Evolutionary conservation across 2,113 vertebrate species (phyloP).

Genomic region (Platanista minor): DNA sequence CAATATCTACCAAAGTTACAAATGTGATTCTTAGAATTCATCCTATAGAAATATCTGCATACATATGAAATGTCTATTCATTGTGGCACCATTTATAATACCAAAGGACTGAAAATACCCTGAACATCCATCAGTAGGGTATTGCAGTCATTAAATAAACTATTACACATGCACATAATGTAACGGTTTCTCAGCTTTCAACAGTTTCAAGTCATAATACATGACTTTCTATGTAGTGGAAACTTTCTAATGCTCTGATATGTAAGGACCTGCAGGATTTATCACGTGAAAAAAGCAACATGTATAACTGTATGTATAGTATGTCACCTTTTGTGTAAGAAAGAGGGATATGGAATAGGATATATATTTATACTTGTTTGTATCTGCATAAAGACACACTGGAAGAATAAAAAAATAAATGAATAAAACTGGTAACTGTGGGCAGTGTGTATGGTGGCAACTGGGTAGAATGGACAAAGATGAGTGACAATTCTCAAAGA

Average conservation of each 20-base stretch:
- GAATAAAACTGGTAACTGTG: neutral
- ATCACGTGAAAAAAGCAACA: neutral
- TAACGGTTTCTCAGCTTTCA: neutral
- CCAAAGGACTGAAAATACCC: neutral
- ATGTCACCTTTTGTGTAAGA: neutral
- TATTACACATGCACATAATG: neutral
- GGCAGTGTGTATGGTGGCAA: neutral
- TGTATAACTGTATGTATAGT: neutral
- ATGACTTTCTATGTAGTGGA: neutral
- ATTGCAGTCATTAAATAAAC: slow-evolving; percentile 3
- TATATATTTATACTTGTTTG: neutral
- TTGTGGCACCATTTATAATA: neutral
- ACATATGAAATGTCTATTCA: slow-evolving; percentile 7
- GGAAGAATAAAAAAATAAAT: neutral
- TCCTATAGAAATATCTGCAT: neutral
- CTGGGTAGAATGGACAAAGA: neutral
- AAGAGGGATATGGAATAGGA: neutral
- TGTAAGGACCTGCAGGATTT: neutral
- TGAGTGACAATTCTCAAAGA: neutral
- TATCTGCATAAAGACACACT: neutral
- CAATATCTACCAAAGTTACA: slow-evolving; percentile 6
- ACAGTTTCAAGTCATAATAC: too few species aligned
- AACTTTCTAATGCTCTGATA: slow-evolving; percentile 9
- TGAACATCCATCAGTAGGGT: neutral
- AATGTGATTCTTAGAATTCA: slow-evolving; percentile 17